These are phyloP conservation scores for Heterotis niloticus DNA, from an alignment of 2,113 vertebrate genomes.

Conservation along the genomic window DNA sequence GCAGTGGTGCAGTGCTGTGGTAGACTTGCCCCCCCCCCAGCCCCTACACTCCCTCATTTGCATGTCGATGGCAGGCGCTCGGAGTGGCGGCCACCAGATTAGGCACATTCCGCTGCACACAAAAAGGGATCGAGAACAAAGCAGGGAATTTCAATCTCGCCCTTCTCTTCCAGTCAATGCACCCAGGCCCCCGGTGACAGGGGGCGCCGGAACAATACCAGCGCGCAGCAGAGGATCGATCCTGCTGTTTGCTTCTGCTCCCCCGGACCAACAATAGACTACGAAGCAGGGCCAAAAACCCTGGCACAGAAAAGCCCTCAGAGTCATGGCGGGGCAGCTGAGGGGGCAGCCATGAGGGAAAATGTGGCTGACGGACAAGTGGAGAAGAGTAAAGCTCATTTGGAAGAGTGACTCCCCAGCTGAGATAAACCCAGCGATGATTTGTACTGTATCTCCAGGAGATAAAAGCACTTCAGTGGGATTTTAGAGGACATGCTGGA, in stretches of 20 bases:
- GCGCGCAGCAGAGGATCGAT: constrained; percentile 79
- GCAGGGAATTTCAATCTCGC: constrained; percentile 65
- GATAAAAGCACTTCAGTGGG: constrained; percentile 74
- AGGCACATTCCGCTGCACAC: constrained; percentile 82
- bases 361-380: constrained; percentile 68
- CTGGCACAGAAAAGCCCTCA: constrained; percentile 56
- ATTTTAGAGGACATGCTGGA: constrained; percentile 70
- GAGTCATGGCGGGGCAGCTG: constrained; percentile 56
- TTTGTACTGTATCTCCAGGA: constrained; percentile 89
- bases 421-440: constrained; percentile 93
- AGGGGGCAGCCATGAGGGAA: constrained; percentile 59
- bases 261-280: constrained; percentile 75
- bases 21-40: not conserved
- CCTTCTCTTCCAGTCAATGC: constrained; percentile 80
- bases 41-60: constrained; percentile 66
- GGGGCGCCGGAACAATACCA: constrained; percentile 77
- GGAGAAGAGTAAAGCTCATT: constrained; percentile 72
- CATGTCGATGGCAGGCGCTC: constrained; percentile 70
- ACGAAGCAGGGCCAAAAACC: constrained; percentile 74
- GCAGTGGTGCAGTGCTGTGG: not conserved
- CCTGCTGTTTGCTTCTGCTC: constrained; percentile 79
- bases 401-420: constrained; percentile 89
- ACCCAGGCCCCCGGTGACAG: constrained; percentile 58
- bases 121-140: constrained; percentile 79
- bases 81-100: constrained; percentile 74